phyloP scores from a whole-genome alignment of 2,888 invertebrate genomes.

The Cetonia aurata region DNA sequence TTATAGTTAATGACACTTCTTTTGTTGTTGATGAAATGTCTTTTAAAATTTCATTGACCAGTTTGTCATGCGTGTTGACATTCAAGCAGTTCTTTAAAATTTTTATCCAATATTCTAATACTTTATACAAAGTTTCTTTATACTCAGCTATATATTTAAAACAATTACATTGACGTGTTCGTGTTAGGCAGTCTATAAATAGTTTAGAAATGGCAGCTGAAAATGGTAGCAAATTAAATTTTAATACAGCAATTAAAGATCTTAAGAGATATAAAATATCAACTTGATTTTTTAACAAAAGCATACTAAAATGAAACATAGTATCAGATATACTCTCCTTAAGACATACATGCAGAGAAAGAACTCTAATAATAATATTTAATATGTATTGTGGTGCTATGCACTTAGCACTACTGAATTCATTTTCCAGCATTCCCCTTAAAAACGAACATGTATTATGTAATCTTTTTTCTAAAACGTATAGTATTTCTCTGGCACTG shows the following conservation, averaged over 20 bases:
- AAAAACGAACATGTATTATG: slow-evolving; percentile 48
- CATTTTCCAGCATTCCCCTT: slow-evolving; percentile 47
- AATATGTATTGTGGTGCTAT: slow-evolving; percentile 16
- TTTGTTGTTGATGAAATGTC: slow-evolving; percentile 13
- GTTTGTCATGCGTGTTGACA: slow-evolving; percentile 10
- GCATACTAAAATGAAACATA: slow-evolving; percentile 18
- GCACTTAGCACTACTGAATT: slow-evolving; percentile 15
- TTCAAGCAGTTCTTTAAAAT: slow-evolving; percentile 16
- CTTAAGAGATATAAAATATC: slow-evolving; percentile 49
- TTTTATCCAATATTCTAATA: slow-evolving; percentile 16
- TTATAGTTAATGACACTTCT: slow-evolving; percentile 17
- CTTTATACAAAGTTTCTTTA: slow-evolving; percentile 16
- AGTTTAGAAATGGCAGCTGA: slow-evolving; percentile 48
- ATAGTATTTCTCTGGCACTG: slow-evolving; percentile 20
- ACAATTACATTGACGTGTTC: slow-evolving; percentile 38
- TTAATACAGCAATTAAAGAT: slow-evolving; percentile 49
- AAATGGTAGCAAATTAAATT: slow-evolving; percentile 49
- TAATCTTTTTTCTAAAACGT: slow-evolving; percentile 40
- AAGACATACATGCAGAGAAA: slow-evolving; percentile 24
- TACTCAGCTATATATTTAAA: slow-evolving; percentile 24
- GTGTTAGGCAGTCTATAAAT: slow-evolving; percentile 49
- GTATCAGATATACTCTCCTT: slow-evolving; percentile 7
- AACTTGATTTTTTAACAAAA: slow-evolving; percentile 43
- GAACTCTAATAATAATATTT: slow-evolving; percentile 26
- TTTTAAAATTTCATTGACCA: slow-evolving; percentile 10